Percentiles rank a stretch among this genome's conserved stretches.
These are phyloP conservation scores for Orgyia antiqua DNA, from an alignment of 2,888 invertebrate species.

Conservation along the genomic window DNA sequence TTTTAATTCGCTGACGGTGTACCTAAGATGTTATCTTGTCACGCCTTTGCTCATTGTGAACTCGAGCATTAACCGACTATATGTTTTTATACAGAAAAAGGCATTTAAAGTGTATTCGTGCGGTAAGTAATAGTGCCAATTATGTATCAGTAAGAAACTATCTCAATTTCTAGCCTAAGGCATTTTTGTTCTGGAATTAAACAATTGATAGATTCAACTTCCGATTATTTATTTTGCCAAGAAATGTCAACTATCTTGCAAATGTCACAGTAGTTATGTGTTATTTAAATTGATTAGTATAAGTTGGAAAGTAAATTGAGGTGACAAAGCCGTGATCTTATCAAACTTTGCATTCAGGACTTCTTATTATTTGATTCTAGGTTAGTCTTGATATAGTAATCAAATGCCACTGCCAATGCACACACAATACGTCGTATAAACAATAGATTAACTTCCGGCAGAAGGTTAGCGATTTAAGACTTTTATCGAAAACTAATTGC, in stretches of 20 bases:
- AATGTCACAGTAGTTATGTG: too few relatives aligned
- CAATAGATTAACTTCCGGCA: background rate
- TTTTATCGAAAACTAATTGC: too few relatives aligned
- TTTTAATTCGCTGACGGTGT: constrained; percentile 60
- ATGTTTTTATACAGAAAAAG: constrained; percentile 52
- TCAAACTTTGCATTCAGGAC: constrained; percentile 10
- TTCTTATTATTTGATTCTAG: background rate
- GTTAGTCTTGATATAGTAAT: constrained; percentile 6
- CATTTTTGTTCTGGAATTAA: constrained; percentile 7
- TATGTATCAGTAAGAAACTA: constrained; percentile 32
- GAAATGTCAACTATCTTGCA: background rate
- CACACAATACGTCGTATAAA: background rate
- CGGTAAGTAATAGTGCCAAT: constrained; percentile 52
- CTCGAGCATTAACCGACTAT: constrained; percentile 46
- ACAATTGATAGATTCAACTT: constrained; percentile 10
- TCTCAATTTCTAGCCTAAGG: constrained; percentile 11
- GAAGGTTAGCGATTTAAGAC: too few relatives aligned
- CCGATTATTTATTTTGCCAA: constrained; percentile 4
- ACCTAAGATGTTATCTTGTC: constrained; percentile 71
- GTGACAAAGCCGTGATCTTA: constrained; percentile 16
- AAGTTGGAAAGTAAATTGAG: constrained; percentile 15
- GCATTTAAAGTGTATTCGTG: constrained; percentile 42
- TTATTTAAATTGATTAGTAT: constrained; percentile 10
- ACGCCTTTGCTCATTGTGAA: constrained; percentile 64
- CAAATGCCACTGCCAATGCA: constrained; percentile 15